A percentile compares a stretch with the other conserved stretches of the same genome.
Conservation (phyloP, 2,113 vertebrate species). For the Solenodon paradoxus region DNA sequence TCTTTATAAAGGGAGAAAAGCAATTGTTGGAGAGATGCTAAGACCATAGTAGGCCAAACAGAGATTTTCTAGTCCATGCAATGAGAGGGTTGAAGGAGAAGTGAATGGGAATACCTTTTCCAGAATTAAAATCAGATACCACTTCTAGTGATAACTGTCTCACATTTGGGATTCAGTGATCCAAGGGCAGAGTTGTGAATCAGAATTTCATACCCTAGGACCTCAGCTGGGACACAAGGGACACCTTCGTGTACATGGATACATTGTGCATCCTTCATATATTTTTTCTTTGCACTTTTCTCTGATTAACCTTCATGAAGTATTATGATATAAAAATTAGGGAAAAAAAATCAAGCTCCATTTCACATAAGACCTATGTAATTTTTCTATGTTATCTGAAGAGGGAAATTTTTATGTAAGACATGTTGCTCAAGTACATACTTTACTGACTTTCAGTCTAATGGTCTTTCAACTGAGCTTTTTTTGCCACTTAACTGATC, state of each 20-base stretch:
- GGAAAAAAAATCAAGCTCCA: neutral
- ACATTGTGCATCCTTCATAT: neutral
- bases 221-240: fast-evolving
- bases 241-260: neutral
- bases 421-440: neutral
- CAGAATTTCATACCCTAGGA: neutral
- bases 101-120: neutral
- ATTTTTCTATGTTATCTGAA: neutral
- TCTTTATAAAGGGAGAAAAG: neutral
- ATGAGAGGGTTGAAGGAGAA: neutral
- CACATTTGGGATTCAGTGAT: neutral
- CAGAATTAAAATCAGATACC: neutral
- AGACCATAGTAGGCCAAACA: neutral
- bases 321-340: neutral
- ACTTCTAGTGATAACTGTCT: neutral
- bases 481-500: neutral
- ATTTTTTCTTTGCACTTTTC: neutral
- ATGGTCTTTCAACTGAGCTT: neutral
- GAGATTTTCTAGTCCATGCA: neutral
- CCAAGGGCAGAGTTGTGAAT: neutral
- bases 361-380: neutral
- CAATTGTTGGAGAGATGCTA: neutral
- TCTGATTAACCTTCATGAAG: neutral
- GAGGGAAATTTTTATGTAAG: neutral
- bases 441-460: neutral